phyloP scores from a whole-genome alignment of 2,888 invertebrate species.

The Cryptophagus acutangulus region DNA sequence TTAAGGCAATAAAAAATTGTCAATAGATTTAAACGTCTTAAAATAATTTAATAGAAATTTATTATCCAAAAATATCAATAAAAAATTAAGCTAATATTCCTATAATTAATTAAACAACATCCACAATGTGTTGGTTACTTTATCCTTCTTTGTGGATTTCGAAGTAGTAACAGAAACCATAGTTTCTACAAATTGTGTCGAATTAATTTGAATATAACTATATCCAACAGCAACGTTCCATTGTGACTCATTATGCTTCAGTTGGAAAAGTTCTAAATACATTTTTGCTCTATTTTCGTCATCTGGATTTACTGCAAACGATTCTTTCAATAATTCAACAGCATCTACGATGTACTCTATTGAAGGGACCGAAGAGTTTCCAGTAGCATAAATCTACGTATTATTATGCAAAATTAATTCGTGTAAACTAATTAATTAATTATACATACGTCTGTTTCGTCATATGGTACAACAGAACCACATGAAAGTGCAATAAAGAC shows the following conservation, averaged over 20 bases:
- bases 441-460: too few relatives aligned
- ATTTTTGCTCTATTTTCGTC: conserved; percentile 6
- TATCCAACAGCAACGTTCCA: conserved; percentile 6
- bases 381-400: conserved; percentile 8
- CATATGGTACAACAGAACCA: too few relatives aligned
- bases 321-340: conserved; percentile 5
- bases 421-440: too few relatives aligned
- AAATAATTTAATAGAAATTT: too few relatives aligned
- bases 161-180: not conserved
- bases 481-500: too few relatives aligned
- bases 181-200: conserved; percentile 6
- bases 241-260: conserved; percentile 3
- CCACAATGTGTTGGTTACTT: not conserved
- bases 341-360: conserved; percentile 8
- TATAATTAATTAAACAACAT: too few relatives aligned
- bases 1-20: too few relatives aligned
- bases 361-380: conserved; percentile 7
- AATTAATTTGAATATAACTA: not conserved
- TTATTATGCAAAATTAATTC: too few relatives aligned
- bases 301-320: conserved; percentile 6
- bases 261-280: conserved; percentile 1
- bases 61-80: too few relatives aligned
- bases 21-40: too few relatives aligned
- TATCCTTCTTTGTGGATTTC: not conserved
- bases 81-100: too few relatives aligned